A percentile compares a stretch with the other conserved stretches of the same genome.
These are phyloP conservation scores for Butastur rufipennis DNA, from an alignment of 2,113 vertebrate genomes.

Conservation along the genomic window DNA sequence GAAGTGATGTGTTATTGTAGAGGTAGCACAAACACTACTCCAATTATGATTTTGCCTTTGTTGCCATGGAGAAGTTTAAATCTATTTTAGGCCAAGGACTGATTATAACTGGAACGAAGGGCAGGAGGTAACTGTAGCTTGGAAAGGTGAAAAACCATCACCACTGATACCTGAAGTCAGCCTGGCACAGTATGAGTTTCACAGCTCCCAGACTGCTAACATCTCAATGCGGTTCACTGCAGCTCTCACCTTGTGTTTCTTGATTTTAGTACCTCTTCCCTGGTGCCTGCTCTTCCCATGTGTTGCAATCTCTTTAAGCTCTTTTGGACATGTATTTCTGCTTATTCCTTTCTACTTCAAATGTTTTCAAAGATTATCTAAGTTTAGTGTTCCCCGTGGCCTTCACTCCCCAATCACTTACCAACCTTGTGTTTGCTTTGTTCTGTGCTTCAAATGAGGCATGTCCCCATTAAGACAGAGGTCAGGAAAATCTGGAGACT, in stretches of 20 bases:
- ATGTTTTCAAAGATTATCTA: neutral
- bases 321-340: neutral
- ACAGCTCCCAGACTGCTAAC: neutral
- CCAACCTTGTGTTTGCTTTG: neutral
- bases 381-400: neutral
- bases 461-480: conserved; percentile 35
- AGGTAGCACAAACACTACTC: conserved; percentile 27
- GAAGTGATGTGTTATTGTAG: conserved; percentile 29
- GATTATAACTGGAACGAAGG: neutral
- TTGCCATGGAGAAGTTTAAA: conserved; percentile 55
- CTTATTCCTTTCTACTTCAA: neutral
- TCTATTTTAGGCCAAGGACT: conserved; percentile 22
- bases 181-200: neutral
- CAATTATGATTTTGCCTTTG: conserved; percentile 36
- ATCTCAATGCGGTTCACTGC: neutral
- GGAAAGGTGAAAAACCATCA: neutral
- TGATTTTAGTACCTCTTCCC: neutral
- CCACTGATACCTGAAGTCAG: neutral
- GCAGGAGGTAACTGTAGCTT: neutral
- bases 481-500: conserved; percentile 43
- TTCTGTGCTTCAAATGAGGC: neutral
- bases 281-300: neutral
- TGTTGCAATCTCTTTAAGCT: neutral
- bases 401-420: neutral
- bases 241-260: neutral